Evolutionary conservation across 2,888 invertebrate species (phyloP).

Genomic region (Eupithecia dodoneata): DNA sequence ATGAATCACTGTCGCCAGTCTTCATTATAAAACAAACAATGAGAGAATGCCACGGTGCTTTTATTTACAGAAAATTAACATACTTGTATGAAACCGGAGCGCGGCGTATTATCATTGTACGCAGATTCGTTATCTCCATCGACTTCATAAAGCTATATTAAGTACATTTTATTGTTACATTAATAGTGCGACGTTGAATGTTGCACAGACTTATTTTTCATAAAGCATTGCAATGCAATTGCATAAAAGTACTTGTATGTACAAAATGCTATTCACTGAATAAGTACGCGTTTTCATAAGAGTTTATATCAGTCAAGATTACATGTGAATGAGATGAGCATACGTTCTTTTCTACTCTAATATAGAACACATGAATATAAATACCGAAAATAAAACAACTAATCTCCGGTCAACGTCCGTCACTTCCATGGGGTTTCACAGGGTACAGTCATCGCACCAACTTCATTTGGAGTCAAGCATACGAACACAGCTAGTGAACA

Average conservation of each 20-base stretch:
- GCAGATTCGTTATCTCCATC: conserved; percentile 5
- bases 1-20: conserved; percentile 31
- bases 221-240: background rate
- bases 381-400: conserved; percentile 42
- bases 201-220: background rate
- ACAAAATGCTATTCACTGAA: background rate
- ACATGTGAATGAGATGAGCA: conserved; percentile 7
- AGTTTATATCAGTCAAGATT: conserved; percentile 4
- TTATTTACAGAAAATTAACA: conserved; percentile 32
- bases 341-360: conserved; percentile 19
- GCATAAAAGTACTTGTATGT: background rate
- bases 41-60: conserved; percentile 26
- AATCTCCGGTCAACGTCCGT: conserved; percentile 44
- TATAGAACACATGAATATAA: conserved; percentile 30
- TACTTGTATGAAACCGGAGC: conserved; percentile 23
- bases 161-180: background rate
- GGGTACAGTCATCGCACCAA: conserved; percentile 43
- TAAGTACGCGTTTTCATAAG: background rate
- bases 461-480: conserved; percentile 27
- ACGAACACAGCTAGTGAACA: conserved; percentile 50
- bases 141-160: background rate
- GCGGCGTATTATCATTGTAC: conserved; percentile 18
- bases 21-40: conserved; percentile 37
- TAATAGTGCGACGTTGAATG: background rate
- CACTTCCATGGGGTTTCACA: conserved; percentile 42